Evolutionary conservation across 1,140 invertebrate species (phyloP).

Genomic region (Trichonephila clavata): DNA sequence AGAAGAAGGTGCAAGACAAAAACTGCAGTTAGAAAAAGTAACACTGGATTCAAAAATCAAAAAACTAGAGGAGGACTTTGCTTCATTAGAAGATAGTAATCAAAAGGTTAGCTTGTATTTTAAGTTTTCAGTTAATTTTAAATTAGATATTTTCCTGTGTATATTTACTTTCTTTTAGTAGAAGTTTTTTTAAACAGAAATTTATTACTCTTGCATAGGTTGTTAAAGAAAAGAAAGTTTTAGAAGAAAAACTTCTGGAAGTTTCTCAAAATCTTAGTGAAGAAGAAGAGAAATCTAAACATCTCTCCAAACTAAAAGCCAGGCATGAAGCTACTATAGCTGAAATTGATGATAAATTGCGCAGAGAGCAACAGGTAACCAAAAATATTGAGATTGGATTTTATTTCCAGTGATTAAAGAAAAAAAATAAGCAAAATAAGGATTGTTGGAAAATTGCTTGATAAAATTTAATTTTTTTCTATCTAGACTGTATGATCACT

Average conservation of each 20-base stretch:
- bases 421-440: too few species aligned
- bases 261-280: conserved; percentile 95
- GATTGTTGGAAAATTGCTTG: too few species aligned
- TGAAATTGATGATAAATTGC: conserved; percentile 94
- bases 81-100: conserved; percentile 86
- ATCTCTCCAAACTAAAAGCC: conserved; percentile 94
- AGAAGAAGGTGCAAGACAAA: conserved; percentile 97
- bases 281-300: conserved; percentile 99
- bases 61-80: conserved; percentile 96
- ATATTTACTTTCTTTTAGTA: neutral
- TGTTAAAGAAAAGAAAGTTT: conserved; percentile 94
- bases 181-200: neutral
- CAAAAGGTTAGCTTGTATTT: conserved; percentile 79
- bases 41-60: conserved; percentile 97
- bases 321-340: conserved; percentile 97
- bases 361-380: conserved; percentile 89
- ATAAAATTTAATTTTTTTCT: too few species aligned
- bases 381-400: neutral
- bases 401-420: too few species aligned
- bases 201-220: conserved; percentile 81
- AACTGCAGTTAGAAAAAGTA: conserved; percentile 98
- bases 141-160: neutral
- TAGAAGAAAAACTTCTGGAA: conserved; percentile 96
- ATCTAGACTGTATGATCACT: neutral
- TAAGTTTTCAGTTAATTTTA: neutral